These are phyloP conservation scores for Aepyceros melampus DNA, from an alignment of 2,113 vertebrate genomes.

Conservation along the genomic window DNA sequence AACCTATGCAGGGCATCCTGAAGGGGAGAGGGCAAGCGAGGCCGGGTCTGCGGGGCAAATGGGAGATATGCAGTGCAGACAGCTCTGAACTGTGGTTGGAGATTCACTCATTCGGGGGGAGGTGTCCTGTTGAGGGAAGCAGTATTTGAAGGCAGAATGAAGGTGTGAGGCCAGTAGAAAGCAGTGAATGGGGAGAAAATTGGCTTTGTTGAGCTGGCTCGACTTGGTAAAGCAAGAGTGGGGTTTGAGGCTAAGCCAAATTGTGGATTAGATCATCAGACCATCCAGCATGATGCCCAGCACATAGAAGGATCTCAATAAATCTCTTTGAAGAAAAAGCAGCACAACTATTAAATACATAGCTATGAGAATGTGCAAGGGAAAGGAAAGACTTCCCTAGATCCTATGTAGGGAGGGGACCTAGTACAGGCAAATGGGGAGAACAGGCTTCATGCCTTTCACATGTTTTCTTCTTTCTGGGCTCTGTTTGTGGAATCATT, in stretches of 20 bases:
- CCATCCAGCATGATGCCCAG: not conserved
- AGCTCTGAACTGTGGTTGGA: not conserved
- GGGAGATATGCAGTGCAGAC: not conserved
- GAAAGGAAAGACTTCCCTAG: not conserved
- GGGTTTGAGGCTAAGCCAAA: not conserved
- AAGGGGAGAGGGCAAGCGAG: not conserved
- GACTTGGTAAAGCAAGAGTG: not conserved
- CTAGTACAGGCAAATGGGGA: not conserved
- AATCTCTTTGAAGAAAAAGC: not conserved
- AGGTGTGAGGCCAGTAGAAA: not conserved
- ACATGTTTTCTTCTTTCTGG: not conserved
- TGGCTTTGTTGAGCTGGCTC: not conserved
- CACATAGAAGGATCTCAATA: not conserved
- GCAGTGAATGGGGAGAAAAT: not conserved
- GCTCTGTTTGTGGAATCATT: constrained; percentile 10
- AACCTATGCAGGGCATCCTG: not conserved
- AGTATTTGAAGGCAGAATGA: not conserved
- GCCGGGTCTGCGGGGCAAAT: not conserved
- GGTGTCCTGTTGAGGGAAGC: not conserved
- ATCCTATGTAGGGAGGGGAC: not conserved
- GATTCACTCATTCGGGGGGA: not conserved
- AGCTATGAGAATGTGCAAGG: not conserved
- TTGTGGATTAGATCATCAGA: not conserved
- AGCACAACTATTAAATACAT: not conserved
- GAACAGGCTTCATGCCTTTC: not conserved